Conservation (phyloP, 2,888 invertebrate species). For the Chelonus formosanus region DNA sequence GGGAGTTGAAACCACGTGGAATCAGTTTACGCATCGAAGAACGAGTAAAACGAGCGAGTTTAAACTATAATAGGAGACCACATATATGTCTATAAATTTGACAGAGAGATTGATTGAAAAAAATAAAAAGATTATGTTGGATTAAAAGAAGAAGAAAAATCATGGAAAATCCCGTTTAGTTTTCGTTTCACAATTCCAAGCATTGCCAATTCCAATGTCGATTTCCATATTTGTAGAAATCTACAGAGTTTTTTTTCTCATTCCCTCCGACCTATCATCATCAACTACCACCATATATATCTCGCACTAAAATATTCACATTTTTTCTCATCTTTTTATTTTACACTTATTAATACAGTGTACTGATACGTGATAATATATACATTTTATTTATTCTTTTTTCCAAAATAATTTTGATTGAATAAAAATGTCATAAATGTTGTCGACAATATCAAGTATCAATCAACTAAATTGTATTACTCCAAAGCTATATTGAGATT, state of each 20-base stretch:
- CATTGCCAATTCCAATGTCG: conserved; percentile 33
- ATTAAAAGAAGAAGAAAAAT: conserved; percentile 2
- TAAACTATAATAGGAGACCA: neutral
- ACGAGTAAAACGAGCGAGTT: conserved; percentile 16
- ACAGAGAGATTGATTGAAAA: neutral
- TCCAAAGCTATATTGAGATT: too few relatives aligned
- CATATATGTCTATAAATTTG: neutral
- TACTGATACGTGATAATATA: too few relatives aligned
- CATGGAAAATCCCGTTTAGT: conserved; percentile 21
- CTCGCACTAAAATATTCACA: too few relatives aligned
- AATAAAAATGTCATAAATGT: conserved; percentile 15
- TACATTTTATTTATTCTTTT: too few relatives aligned
- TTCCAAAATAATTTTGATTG: neutral
- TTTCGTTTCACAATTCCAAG: conserved; percentile 10
- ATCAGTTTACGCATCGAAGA: conserved; percentile 14
- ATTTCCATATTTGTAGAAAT: conserved; percentile 33
- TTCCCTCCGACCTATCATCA: neutral
- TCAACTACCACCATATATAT: neutral
- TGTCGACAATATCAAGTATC: conserved; percentile 1
- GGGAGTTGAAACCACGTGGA: conserved; percentile 18
- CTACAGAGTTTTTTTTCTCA: conserved; percentile 25
- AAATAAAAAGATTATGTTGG: neutral
- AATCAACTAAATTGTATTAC: neutral
- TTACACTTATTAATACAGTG: too few relatives aligned
- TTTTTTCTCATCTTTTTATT: too few relatives aligned